phyloP scores from a whole-genome alignment of 1,140 invertebrate genomes.

The Diabrotica virgifera region DNA sequence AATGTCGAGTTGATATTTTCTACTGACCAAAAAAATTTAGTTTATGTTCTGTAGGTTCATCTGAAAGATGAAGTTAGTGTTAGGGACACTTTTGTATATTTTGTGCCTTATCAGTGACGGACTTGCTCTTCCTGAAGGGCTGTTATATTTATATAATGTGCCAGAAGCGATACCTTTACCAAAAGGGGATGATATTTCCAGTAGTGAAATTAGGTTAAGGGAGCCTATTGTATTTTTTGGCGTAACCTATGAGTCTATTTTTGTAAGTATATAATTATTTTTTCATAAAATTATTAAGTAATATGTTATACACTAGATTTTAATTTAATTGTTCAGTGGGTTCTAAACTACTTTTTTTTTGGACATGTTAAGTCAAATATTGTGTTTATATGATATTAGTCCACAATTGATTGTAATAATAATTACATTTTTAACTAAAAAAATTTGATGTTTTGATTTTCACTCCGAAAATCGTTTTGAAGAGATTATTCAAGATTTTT shows the following conservation, averaged over 20 bases:
- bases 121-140: slow-evolving; percentile 24
- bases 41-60: not conserved
- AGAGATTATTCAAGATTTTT: too few species aligned
- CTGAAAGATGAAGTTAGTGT: slow-evolving; percentile 32
- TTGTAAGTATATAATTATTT: slow-evolving; percentile 36
- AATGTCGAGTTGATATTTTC: too few species aligned
- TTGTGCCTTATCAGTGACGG: slow-evolving; percentile 17
- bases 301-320: too few species aligned
- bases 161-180: slow-evolving; percentile 41
- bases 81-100: slow-evolving; percentile 27
- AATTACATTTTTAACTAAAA: too few species aligned
- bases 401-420: too few species aligned
- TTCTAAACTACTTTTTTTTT: too few species aligned
- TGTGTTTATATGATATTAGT: too few species aligned
- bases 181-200: slow-evolving; percentile 49
- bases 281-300: not conserved
- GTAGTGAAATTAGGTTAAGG: slow-evolving; percentile 50
- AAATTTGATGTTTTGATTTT: too few species aligned
- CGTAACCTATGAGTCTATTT: slow-evolving; percentile 39
- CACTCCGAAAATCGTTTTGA: too few species aligned
- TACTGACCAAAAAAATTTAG: too few species aligned
- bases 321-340: too few species aligned
- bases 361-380: too few species aligned
- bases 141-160: slow-evolving; percentile 36
- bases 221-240: slow-evolving; percentile 47